phyloP scores from a whole-genome alignment of 2,797 vertebrate genomes.

The Acanthis flammea region DNA sequence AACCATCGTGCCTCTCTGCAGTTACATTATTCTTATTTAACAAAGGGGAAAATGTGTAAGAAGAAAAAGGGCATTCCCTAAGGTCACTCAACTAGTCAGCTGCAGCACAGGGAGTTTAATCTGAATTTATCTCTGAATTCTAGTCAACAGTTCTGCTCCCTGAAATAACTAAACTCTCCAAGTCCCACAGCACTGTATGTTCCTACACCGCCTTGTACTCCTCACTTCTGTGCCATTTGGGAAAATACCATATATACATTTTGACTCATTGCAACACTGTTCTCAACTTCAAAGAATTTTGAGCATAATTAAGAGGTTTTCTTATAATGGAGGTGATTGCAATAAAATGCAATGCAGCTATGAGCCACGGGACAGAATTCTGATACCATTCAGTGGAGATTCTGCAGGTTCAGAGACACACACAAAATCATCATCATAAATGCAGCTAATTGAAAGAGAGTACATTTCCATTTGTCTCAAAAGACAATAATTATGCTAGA shows the following conservation, averaged over 20 bases:
- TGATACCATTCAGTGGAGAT: neutral
- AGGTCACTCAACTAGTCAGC: neutral
- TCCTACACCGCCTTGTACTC: neutral
- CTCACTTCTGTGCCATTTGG: neutral
- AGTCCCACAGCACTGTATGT: neutral
- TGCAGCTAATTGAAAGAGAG: neutral
- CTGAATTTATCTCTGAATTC: neutral
- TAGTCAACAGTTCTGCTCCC: neutral
- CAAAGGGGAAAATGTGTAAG: neutral
- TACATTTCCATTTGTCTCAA: neutral
- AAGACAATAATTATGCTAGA: neutral
- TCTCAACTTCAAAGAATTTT: constrained; percentile 39
- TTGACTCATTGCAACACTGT: neutral
- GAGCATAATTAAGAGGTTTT: constrained; percentile 39
- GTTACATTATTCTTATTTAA: neutral
- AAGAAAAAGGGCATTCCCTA: neutral
- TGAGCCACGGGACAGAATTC: neutral
- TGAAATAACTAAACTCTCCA: neutral
- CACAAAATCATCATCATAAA: neutral
- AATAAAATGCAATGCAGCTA: neutral
- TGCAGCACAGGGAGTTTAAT: neutral
- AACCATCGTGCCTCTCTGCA: neutral
- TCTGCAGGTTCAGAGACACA: neutral
- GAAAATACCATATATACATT: neutral
- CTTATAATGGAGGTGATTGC: neutral